These are phyloP conservation scores for Ceyx melanurus DNA, from an alignment of 2,113 vertebrate species.

Conservation along the genomic window DNA sequence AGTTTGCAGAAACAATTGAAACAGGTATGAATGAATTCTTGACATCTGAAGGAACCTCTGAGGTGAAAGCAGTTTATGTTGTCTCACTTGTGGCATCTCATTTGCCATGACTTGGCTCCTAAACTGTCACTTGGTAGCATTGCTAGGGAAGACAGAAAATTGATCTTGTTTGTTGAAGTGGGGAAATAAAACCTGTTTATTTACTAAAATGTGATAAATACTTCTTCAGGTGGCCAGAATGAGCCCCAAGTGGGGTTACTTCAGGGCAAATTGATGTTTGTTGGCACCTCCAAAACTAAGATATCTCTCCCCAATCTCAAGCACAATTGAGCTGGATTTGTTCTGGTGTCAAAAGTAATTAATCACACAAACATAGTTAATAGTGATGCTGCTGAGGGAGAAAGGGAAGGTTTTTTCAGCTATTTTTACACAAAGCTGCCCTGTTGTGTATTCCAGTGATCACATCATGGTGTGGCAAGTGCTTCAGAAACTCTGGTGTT, in stretches of 20 bases:
- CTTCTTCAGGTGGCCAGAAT: neutral
- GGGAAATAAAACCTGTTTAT: neutral
- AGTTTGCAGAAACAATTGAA: slow-evolving; percentile 98
- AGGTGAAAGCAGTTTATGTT: neutral
- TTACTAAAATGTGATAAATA: neutral
- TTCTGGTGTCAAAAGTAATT: neutral
- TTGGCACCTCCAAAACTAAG: neutral
- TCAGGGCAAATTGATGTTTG: neutral
- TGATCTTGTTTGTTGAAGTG: neutral
- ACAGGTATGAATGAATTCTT: slow-evolving; percentile 79
- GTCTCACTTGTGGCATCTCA: neutral
- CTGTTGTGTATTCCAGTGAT: neutral
- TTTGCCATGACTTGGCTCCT: neutral
- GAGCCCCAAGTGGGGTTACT: neutral
- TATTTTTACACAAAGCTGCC: neutral
- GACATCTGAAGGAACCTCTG: neutral
- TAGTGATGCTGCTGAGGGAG: neutral
- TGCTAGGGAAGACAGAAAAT: neutral
- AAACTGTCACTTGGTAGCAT: neutral
- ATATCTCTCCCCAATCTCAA: no score
- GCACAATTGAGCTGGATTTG: no score
- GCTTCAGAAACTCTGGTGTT: neutral
- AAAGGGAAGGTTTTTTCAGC: neutral
- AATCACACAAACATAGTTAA: neutral
- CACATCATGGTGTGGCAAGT: neutral